Evolutionary conservation across 2,888 invertebrate species (phyloP), one percentile per base, ranked within the genome.

Genomic region (Branchellion lobata): DNA sequence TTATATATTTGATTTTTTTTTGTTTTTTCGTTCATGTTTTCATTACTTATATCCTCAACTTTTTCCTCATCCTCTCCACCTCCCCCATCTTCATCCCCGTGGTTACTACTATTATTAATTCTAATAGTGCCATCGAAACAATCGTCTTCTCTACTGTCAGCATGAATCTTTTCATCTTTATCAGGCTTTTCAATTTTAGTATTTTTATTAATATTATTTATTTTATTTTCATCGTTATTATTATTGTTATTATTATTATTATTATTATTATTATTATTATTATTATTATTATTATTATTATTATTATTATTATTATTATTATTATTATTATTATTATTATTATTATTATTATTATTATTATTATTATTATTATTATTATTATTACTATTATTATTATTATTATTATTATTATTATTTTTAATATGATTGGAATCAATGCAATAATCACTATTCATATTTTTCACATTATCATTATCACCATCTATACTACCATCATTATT

Each of bases 221-320:
- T n/a, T n/a, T n/a, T n/a, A n/a, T n/a, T n/a, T n/a, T n/a, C n/a
- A n/a, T n/a, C 40, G 14, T 14, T 40, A 8, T 40, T 40, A 8
- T 40, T 40, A 5, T 5, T 8, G 40, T 40, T 40, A 40, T 40
- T 40, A 8, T 40, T 40, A 40, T 5, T 40, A 8, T 8, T 40
- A 14, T 40, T 5, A 40, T 40, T 40, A 40, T 40, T 40, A 40
- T 36, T 40, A 72, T 72, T 40, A 72, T 72, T 40, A 36, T 36
- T 24, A 36, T 72, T 40, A 72, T 72, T 34, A 14, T 14, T n/a
- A 72, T 34, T 29, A 24, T 1, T 40, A 74, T 34, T 21, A 74
- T 74, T 18, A 24, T 74, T 0, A n/a, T 74, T 31, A 11, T 74
- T 21, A 40, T 47, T 24, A 40, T 0, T 1, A 47, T 1, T 1